Conservation (phyloP, 2,113 vertebrate genomes). For the Pseudopipra pipra region DNA sequence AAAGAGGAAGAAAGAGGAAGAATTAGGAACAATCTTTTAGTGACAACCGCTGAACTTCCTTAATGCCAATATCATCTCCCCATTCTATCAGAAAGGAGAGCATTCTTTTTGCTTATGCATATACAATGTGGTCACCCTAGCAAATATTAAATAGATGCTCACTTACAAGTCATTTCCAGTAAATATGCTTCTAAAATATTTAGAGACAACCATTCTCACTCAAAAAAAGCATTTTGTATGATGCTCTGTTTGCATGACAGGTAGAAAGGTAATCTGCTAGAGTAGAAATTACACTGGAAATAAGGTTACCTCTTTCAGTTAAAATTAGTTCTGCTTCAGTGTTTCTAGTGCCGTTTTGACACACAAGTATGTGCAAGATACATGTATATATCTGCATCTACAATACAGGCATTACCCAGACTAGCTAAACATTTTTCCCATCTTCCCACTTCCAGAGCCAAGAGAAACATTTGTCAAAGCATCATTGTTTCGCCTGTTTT, state of each 20-base stretch:
- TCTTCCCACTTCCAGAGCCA: background rate
- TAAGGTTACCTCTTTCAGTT: background rate
- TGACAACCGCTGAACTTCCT: background rate
- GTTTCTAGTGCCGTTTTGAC: background rate
- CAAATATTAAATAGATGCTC: background rate
- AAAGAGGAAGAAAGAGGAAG: background rate
- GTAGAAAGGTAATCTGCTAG: background rate
- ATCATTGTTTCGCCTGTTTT: background rate
- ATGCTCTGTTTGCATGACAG: background rate
- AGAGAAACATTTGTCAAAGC: constrained; percentile 25
- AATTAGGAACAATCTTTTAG: background rate
- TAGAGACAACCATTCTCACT: background rate
- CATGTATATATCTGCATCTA: background rate
- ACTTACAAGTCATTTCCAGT: background rate
- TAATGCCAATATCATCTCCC: background rate
- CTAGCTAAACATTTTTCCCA: background rate
- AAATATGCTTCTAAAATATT: background rate
- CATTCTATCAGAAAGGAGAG: background rate
- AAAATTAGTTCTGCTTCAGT: background rate
- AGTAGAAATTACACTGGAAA: background rate
- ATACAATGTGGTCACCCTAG: background rate
- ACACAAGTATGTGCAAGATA: background rate
- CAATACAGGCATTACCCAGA: background rate
- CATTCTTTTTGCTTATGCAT: background rate
- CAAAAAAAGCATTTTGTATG: background rate